Evolutionary conservation across 2,797 vertebrate species (phyloP).

Genomic region (Rhinogobio ventralis): DNA sequence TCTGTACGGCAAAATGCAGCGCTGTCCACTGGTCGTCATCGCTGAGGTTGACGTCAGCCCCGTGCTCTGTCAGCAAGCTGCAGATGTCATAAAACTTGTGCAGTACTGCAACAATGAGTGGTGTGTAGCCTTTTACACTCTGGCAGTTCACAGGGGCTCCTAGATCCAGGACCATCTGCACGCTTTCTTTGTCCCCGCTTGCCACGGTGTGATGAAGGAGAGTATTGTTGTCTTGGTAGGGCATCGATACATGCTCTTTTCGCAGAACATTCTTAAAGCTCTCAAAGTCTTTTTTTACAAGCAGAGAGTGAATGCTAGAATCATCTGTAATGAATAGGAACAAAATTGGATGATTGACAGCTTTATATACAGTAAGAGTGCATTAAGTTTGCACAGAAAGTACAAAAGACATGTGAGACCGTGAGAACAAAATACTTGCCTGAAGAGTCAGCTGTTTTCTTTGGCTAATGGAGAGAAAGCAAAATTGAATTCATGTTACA

Average conservation of each 20-base stretch:
- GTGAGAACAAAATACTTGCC: constrained; percentile 16
- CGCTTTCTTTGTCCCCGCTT: constrained; percentile 75
- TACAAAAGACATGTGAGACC: background rate
- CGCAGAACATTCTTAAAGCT: constrained; percentile 71
- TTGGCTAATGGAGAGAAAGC: constrained; percentile 2
- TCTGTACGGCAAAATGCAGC: constrained; percentile 87
- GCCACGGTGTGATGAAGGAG: constrained; percentile 81
- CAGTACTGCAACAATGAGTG: constrained; percentile 81
- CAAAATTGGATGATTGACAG: background rate
- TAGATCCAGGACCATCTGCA: constrained; percentile 77
- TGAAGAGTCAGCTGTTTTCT: constrained; percentile 16
- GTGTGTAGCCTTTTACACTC: constrained; percentile 78
- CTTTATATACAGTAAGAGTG: background rate
- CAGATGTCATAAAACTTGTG: constrained; percentile 77
- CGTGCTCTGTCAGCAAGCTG: constrained; percentile 73
- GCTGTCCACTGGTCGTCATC: constrained; percentile 84
- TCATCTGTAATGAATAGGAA: constrained; percentile 34
- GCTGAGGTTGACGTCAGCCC: constrained; percentile 66
- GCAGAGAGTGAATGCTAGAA: constrained; percentile 56
- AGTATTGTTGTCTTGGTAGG: constrained; percentile 72
- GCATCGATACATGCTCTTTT: constrained; percentile 69
- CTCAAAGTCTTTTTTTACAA: constrained; percentile 74
- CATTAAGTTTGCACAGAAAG: background rate
- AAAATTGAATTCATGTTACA: background rate
- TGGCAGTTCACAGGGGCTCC: constrained; percentile 77